Evolutionary conservation across 2,113 vertebrate genomes (phyloP).

Genomic region (Chaetops frenatus): DNA sequence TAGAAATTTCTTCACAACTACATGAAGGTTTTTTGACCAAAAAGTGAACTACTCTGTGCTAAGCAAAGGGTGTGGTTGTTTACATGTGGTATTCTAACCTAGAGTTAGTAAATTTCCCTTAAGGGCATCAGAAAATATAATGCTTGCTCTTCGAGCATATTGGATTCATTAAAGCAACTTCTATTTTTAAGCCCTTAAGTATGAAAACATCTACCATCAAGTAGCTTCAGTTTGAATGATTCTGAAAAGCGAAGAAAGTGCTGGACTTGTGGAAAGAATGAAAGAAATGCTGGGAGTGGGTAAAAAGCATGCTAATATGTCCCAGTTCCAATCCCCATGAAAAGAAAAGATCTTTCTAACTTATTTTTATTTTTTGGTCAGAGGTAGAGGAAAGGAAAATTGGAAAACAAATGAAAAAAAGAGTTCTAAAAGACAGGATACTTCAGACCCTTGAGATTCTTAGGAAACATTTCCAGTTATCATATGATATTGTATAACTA

Average conservation of each 20-base stretch:
- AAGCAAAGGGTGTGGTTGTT: background rate
- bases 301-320: constrained; percentile 17
- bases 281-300: constrained; percentile 34
- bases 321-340: background rate
- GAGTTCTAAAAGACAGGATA: background rate
- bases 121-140: background rate
- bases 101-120: background rate
- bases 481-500: background rate
- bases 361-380: background rate
- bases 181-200: constrained; percentile 36
- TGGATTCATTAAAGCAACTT: constrained; percentile 34
- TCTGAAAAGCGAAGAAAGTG: background rate
- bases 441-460: background rate
- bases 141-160: background rate
- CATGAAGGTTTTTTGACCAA: background rate
- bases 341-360: background rate
- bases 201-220: constrained; percentile 20
- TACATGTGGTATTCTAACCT: background rate
- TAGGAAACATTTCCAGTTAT: background rate
- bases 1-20: background rate
- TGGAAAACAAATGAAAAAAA: background rate
- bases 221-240: background rate
- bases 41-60: background rate
- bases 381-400: background rate
- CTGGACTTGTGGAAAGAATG: constrained; percentile 25